Evolutionary conservation across 2,888 invertebrate genomes (phyloP).

Genomic region (Cheiracanthium punctorium): DNA sequence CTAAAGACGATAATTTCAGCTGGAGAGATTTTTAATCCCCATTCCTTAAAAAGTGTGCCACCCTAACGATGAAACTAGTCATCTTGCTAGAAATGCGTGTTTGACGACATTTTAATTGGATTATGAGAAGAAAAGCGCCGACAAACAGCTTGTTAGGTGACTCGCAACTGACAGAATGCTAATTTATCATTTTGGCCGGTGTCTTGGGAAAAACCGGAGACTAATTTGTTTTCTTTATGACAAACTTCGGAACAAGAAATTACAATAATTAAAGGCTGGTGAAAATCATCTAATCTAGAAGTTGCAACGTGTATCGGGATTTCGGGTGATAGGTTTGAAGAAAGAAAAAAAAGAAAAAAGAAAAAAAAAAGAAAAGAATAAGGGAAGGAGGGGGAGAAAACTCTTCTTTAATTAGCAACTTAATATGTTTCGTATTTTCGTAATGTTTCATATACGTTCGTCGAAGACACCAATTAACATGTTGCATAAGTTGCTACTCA

Average conservation of each 20-base stretch:
- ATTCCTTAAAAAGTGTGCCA: slow-evolving; percentile 63
- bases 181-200: slow-evolving; percentile 65
- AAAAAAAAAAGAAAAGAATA: slow-evolving; percentile 38
- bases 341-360: no score
- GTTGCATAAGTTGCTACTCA: slow-evolving; percentile 34
- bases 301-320: slow-evolving; percentile 37
- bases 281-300: slow-evolving; percentile 52
- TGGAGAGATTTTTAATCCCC: slow-evolving; percentile 64
- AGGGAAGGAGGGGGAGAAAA: neutral
- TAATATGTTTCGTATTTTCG: slow-evolving; percentile 67
- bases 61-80: slow-evolving; percentile 65
- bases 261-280: slow-evolving; percentile 68
- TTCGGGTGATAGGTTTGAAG: no score
- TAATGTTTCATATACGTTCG: slow-evolving; percentile 53
- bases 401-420: slow-evolving; percentile 68
- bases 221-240: slow-evolving; percentile 70
- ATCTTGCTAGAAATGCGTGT: slow-evolving; percentile 61
- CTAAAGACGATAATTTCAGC: slow-evolving; percentile 66
- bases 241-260: slow-evolving; percentile 62
- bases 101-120: slow-evolving; percentile 69
- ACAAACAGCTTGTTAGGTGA: slow-evolving; percentile 66
- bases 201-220: slow-evolving; percentile 58
- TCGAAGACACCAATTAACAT: slow-evolving; percentile 68
- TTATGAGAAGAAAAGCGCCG: slow-evolving; percentile 57
- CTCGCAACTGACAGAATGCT: slow-evolving; percentile 59